Evolutionary conservation across 1,140 invertebrate genomes (phyloP), one percentile per base, ranked within the genome.

Genomic region (Lasioglossum albipes): DNA sequence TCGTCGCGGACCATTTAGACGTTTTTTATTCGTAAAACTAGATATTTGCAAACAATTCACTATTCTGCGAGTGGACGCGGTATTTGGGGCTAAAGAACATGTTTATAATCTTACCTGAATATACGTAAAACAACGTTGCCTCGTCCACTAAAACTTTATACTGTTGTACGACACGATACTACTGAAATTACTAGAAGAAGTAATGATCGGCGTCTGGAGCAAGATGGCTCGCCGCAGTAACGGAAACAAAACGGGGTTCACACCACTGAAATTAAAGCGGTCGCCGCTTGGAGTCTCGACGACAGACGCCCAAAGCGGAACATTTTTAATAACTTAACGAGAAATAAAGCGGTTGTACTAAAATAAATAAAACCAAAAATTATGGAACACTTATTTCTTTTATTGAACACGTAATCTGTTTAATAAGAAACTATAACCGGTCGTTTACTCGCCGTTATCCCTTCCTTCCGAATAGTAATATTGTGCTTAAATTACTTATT

Each of bases 221-320:
- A 75, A 83, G 72, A 87, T 75, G 87, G 78, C 71, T 81, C 65
- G 71, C 49, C 54, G 65, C 82, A 75, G 78, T 76, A 85, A 89
- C 87, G 88, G 88, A 88, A 87, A 90, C 85, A 84, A 89, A 86
- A 82, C 75, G 88, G 87, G 88, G 83, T 77, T 84, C 82, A 68
- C 88, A 77, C 52, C 22, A 52, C 59, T 18, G 75, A 64, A 71
- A 79, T 79, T 84, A 86, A 49, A 69, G 67, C 59, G 42, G 61
- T 16, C 64, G 36, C 31, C 52, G 36, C 64, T 62, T 12, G 27
- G 20, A 82, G 41, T 52, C 88, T 90, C 84, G 81, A 89, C 0
- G 54, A 31, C 84, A 87, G 86, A 71, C 82, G 73, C 62, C 42
- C 20, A 9, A 0, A 27, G 7, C 16, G 0, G 18, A 12, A 27